Evolutionary conservation across 2,888 invertebrate genomes (phyloP), one percentile per base, ranked within the genome.

Genomic region (Ectobius pallidus): DNA sequence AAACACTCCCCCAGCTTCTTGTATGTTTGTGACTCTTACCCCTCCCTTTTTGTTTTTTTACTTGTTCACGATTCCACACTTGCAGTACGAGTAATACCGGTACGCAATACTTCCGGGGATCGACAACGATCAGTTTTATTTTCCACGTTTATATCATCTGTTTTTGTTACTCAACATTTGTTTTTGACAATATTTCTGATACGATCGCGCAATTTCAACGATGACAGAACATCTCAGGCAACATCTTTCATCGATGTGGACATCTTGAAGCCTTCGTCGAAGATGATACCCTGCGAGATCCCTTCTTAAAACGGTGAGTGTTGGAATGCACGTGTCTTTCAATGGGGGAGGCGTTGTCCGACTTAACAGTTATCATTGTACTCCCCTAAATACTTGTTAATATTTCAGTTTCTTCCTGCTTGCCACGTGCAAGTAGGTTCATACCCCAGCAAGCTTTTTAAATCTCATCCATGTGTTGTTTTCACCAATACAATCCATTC

Each of bases 221-320:
- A 27, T 65, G 44, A 65, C 32, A 65, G 46, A 18, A 27, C 65
- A n/a, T 44, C 44, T 44, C 65, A 22, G 25, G 2, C 46, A 27
- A 27, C 65, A 27, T 30, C 44, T 46, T 14, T 63, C 63, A 42
- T 22, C 63, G 16, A 20, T 22, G 42, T 20, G 39, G 39, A 63
- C 42, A n/a, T 42, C 42, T 18, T 46, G 65, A 65, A 44, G 65
- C 14, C n/a, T 14, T 16, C 46, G 22, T 7, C 65, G 25, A 27
- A 39, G 46, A 65, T 65, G 65, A 44, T 65, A 25, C 65, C 46
- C 65, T 65, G 65, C 30, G 65, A 65, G 46, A 44, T 46, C 9
- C 44, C 65, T 39, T 65, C 65, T 44, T 65, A 65, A 61, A 65
- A 65, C 65, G 65, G 65, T 65, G 65, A 65, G 65, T 65, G 27